phyloP scores from a whole-genome alignment of 2,113 vertebrate species.

The Neolamprologus caudopunctatus region DNA sequence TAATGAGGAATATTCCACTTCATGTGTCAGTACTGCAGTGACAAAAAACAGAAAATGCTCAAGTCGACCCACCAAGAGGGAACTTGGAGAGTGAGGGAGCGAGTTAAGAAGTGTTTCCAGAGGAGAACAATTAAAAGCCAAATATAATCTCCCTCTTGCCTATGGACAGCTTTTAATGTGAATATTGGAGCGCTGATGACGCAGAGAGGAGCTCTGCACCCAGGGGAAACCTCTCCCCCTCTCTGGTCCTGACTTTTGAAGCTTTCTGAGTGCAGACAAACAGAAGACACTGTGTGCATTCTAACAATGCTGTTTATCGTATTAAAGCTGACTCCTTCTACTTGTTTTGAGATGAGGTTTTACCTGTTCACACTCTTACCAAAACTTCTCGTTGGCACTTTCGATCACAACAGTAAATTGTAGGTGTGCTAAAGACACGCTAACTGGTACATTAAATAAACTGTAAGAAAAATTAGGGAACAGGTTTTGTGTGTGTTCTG shows the following conservation, averaged over 20 bases:
- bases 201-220: slow-evolving; percentile 5
- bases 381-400: not conserved
- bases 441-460: not conserved
- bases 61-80: not conserved
- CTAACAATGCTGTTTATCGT: not conserved
- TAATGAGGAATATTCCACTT: slow-evolving; percentile 49
- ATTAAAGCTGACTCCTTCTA: not conserved
- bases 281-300: not conserved
- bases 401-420: not conserved
- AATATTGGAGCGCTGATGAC: slow-evolving; percentile 8
- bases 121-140: slow-evolving; percentile 37
- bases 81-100: not conserved
- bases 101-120: not conserved
- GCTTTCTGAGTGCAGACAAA: not conserved
- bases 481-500: not conserved
- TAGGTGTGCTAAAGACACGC: not conserved
- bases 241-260: not conserved
- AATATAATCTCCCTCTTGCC: slow-evolving; percentile 5
- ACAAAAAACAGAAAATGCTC: not conserved
- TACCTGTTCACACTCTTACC: not conserved
- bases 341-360: not conserved
- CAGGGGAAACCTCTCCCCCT: not conserved
- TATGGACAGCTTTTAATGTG: slow-evolving; percentile 1
- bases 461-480: not conserved
- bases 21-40: slow-evolving; percentile 6